Conservation (phyloP, 2,797 vertebrate genomes). For the Harpagifer antarcticus region DNA sequence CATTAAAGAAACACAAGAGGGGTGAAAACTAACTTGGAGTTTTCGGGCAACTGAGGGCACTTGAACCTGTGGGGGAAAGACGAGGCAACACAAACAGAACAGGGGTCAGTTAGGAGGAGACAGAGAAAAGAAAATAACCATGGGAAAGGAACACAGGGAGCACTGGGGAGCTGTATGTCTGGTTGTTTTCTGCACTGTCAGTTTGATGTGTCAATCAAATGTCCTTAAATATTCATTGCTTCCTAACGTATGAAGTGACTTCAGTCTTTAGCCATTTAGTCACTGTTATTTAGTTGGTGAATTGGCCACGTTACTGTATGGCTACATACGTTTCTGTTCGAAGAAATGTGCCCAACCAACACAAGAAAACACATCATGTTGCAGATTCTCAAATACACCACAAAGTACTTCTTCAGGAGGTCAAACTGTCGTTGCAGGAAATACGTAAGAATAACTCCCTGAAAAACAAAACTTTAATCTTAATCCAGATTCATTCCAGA, state of each 20-base stretch:
- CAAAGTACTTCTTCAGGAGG: not conserved
- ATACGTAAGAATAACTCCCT: not conserved
- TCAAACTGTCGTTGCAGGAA: not conserved
- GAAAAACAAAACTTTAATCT: not conserved
- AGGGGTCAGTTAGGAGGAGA: slow-evolving; percentile 49
- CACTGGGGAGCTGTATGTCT: not conserved
- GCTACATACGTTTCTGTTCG: not conserved
- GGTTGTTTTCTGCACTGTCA: not conserved
- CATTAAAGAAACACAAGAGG: slow-evolving; percentile 72
- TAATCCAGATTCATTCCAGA: too few relatives aligned
- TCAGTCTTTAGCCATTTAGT: not conserved
- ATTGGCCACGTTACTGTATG: not conserved
- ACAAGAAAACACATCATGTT: not conserved
- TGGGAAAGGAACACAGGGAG: slow-evolving; percentile 14
- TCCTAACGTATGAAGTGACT: not conserved
- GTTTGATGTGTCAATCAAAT: not conserved
- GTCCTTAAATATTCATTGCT: not conserved
- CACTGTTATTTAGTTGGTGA: not conserved
- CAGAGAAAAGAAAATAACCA: not conserved
- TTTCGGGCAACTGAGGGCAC: slow-evolving; percentile 89
- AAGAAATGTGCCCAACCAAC: not conserved
- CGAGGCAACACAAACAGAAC: slow-evolving; percentile 70
- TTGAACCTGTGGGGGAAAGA: slow-evolving; percentile 92
- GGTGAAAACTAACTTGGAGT: slow-evolving; percentile 91
- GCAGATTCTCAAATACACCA: not conserved